Base-by-base conservation (phyloP, 2,113 vertebrate species). In the Cavia porcellus region DNA sequence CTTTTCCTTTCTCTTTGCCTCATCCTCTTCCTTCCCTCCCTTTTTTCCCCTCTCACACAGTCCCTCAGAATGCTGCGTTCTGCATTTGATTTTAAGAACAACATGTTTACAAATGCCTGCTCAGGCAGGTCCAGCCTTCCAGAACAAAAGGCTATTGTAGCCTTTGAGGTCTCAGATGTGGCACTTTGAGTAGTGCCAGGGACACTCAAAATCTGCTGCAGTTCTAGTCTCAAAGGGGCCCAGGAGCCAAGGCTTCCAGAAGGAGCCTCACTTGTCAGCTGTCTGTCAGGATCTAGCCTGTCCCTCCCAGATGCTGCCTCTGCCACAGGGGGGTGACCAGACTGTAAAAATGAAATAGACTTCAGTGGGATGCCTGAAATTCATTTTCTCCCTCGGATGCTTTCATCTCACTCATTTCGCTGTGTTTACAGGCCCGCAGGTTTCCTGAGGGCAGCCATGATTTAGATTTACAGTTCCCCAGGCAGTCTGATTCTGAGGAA, bases 291-390 rank as follows among this genome's bases (percentile, higher is more conserved):
- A 94, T 96, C 91, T 96, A 94, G 70, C 86, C 94, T 79, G 86
- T 96, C 80, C 96, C 97, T 93, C 66, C 52, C 90, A 97, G 96
- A 96, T 77, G 22, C 96, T 98, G 89, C 93, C 96, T 96, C 96
- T 97, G 92, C 96, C 96, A 95, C 92, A 81, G 86, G 42, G 89
- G 79, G 96, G 92, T 96, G 96, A 94, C 90, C 94, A 97, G 98
- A 95, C 97, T 98, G 95, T 98, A 98, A 98, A 98, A 98, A 98
- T 96, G 93, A 97, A 98, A 98, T 97, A 98, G 98, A 98, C 98
- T 98, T 98, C 96, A 95, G 98, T 98, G 97, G 98, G 98, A 98
- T 98, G 98, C 97, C 98, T 98, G 97, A 98, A 98, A 99, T 98
- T 98, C 97, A 98, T 98, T 98, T 99, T 98, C 98, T 98, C 94